Percentiles rank a stretch among this genome's conserved stretches.
Evolutionary conservation across 2,797 vertebrate species (phyloP).

Genomic region (Neopelma chrysocephalum): DNA sequence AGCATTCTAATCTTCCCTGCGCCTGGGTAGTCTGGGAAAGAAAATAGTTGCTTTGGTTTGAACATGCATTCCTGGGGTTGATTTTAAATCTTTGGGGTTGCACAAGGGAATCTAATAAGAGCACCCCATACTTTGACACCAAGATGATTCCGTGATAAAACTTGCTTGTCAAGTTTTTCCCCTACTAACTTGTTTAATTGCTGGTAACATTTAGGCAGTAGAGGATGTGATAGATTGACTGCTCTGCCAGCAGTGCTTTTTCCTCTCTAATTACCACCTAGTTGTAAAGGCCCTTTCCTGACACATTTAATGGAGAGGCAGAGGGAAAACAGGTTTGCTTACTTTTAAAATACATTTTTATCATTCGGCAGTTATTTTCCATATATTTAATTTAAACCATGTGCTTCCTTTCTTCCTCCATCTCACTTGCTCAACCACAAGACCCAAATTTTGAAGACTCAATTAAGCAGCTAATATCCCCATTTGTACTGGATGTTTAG

Average conservation of each 20-base stretch:
- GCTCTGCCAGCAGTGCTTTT: slow-evolving; percentile 26
- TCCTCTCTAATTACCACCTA: slow-evolving; percentile 59
- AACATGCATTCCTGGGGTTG: neutral
- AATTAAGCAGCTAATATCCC: slow-evolving; percentile 19
- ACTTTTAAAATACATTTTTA: slow-evolving; percentile 48
- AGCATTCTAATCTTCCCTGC: slow-evolving; percentile 51
- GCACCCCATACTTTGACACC: neutral
- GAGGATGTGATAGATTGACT: slow-evolving; percentile 38
- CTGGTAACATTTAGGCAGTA: slow-evolving; percentile 30
- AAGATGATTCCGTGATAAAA: slow-evolving; percentile 34
- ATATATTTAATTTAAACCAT: slow-evolving; percentile 37
- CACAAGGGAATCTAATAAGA: neutral
- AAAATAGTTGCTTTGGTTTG: slow-evolving; percentile 11
- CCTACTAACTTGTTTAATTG: slow-evolving; percentile 32
- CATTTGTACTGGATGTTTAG: slow-evolving; percentile 3
- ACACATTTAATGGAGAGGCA: slow-evolving; percentile 48
- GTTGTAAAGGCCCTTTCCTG: slow-evolving; percentile 60
- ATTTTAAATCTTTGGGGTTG: slow-evolving; percentile 33
- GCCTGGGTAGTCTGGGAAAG: neutral
- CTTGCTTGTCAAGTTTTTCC: slow-evolving; percentile 4
- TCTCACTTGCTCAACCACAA: neutral
- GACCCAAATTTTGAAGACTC: neutral
- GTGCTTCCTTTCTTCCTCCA: neutral
- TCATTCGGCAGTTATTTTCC: slow-evolving; percentile 34
- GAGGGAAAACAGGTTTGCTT: slow-evolving; percentile 46